Evolutionary conservation across 1,140 invertebrate genomes (phyloP).

Genomic region (Formica selysi): DNA sequence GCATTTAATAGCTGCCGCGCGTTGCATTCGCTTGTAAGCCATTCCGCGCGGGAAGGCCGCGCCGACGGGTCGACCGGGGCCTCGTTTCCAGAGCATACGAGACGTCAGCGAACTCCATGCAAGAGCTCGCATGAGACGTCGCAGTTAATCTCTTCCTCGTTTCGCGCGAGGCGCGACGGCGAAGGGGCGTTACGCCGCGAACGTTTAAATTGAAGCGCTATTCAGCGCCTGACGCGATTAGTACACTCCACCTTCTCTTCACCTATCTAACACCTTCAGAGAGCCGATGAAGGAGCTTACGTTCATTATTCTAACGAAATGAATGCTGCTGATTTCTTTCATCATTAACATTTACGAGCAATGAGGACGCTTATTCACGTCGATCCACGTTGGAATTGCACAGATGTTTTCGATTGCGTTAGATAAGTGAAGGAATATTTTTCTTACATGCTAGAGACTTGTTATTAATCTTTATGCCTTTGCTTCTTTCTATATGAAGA

Average conservation of each 20-base stretch:
- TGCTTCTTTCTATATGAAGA: not conserved
- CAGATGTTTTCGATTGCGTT: not conserved
- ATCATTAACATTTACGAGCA: conserved; percentile 8
- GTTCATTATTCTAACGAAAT: conserved; percentile 33
- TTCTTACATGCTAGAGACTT: not conserved
- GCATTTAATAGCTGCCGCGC: conserved; percentile 73
- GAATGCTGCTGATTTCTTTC: conserved; percentile 20
- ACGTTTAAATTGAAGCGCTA: conserved; percentile 56
- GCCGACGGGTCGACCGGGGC: not conserved
- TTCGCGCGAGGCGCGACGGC: conserved; percentile 42
- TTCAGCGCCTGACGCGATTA: conserved; percentile 50
- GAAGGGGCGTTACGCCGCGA: conserved; percentile 45
- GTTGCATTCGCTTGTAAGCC: conserved; percentile 59
- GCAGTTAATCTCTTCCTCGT: conserved; percentile 63
- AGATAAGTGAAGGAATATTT: not conserved
- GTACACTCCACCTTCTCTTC: not conserved
- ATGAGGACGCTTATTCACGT: not conserved
- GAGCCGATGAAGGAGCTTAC: too few species aligned
- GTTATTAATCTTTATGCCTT: not conserved
- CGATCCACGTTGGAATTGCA: not conserved
- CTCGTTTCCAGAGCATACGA: conserved; percentile 55
- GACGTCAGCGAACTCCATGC: conserved; percentile 42
- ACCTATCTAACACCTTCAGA: not conserved
- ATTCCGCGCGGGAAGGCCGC: conserved; percentile 54
- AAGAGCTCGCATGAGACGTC: conserved; percentile 54